phyloP scores from a whole-genome alignment of 1,140 invertebrate genomes.

The Lepidostoma basale region DNA sequence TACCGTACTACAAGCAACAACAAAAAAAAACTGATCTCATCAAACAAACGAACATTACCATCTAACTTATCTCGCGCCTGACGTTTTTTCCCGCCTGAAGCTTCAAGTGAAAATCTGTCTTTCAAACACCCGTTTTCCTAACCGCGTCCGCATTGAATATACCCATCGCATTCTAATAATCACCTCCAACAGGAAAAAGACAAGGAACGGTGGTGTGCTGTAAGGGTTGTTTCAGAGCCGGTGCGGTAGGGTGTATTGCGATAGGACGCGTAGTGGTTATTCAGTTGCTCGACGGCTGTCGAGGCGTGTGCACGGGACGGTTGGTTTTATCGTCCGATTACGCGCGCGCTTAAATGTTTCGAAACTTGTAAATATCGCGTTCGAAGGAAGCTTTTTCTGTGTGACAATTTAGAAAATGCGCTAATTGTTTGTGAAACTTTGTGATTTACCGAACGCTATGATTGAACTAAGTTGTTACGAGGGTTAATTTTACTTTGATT shows the following conservation, averaged over 20 bases:
- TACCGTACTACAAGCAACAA: not conserved
- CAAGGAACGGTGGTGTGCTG: slow-evolving; percentile 15
- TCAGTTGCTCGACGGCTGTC: slow-evolving; percentile 42
- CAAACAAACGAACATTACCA: slow-evolving; percentile 29
- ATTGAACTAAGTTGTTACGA: no score
- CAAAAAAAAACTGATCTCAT: slow-evolving; percentile 24
- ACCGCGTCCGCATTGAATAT: not conserved
- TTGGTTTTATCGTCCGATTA: not conserved
- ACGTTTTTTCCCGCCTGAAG: slow-evolving; percentile 25
- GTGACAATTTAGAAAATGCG: not conserved
- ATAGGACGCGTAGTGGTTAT: slow-evolving; percentile 21
- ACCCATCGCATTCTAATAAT: slow-evolving; percentile 15
- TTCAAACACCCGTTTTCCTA: slow-evolving; percentile 11
- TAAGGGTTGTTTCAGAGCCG: slow-evolving; percentile 22
- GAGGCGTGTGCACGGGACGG: slow-evolving; percentile 31
- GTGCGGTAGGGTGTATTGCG: slow-evolving; percentile 30
- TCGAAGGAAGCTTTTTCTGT: not conserved
- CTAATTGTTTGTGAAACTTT: not conserved
- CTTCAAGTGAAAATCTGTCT: slow-evolving; percentile 42
- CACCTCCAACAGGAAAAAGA: not conserved
- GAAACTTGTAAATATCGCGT: slow-evolving; percentile 14
- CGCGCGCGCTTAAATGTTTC: slow-evolving; percentile 24
- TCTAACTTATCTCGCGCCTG: slow-evolving; percentile 13
- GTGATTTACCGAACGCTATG: no score
- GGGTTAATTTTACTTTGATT: no score